phyloP scores from a whole-genome alignment of 1,140 invertebrate species.

The Atta texana region DNA sequence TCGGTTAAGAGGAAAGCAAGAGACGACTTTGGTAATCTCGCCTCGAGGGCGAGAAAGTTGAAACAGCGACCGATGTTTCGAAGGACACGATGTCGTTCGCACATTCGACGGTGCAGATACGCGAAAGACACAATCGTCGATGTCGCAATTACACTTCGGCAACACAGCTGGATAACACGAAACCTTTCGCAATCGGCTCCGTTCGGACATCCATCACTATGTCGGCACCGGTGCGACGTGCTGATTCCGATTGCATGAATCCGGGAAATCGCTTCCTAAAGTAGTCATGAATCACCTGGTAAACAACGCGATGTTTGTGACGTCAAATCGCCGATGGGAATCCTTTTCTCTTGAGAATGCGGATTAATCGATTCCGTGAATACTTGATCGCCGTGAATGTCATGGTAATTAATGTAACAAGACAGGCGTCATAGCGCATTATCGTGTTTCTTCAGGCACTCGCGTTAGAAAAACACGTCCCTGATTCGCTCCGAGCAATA shows the following conservation, averaged over 20 bases:
- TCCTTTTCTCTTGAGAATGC: neutral
- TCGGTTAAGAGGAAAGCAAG: slow-evolving; percentile 10
- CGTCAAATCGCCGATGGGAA: neutral
- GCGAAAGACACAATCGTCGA: slow-evolving; percentile 29
- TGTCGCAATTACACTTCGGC: slow-evolving; percentile 36
- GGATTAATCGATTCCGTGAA: slow-evolving; percentile 20
- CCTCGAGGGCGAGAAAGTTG: slow-evolving; percentile 56
- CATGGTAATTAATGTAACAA: slow-evolving; percentile 22
- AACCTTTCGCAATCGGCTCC: slow-evolving; percentile 32
- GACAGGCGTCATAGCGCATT: neutral
- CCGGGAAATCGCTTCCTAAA: slow-evolving; percentile 13
- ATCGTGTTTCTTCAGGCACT: slow-evolving; percentile 1
- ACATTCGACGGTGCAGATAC: neutral
- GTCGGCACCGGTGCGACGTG: neutral
- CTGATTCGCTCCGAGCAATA: neutral
- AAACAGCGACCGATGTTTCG: slow-evolving; percentile 11
- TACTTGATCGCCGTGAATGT: neutral
- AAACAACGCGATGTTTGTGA: slow-evolving; percentile 20
- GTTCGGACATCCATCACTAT: slow-evolving; percentile 8
- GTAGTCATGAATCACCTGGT: slow-evolving; percentile 20
- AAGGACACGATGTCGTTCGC: slow-evolving; percentile 25
- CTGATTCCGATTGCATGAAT: neutral
- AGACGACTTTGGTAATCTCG: slow-evolving; percentile 23
- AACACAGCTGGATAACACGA: slow-evolving; percentile 33
- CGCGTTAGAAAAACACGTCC: slow-evolving; percentile 6